phyloP scores from a whole-genome alignment of 2,888 invertebrate genomes.

The Drosophila nigricruria region DNA sequence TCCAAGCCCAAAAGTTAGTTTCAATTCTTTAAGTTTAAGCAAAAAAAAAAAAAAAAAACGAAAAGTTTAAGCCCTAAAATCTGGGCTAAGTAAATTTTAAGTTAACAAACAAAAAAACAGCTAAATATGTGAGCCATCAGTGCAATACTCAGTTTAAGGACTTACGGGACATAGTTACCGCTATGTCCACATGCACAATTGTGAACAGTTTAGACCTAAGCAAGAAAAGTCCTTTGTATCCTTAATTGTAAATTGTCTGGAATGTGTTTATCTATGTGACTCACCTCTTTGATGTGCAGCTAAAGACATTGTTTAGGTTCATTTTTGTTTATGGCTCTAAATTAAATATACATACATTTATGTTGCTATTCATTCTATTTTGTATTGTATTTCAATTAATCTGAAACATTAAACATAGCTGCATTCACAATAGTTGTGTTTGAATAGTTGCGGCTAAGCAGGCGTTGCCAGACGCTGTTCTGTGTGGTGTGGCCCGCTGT shows the following conservation, averaged over 20 bases:
- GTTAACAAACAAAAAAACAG: neutral
- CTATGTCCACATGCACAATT: slow-evolving; percentile 33
- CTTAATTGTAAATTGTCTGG: slow-evolving; percentile 13
- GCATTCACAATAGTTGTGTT: neutral
- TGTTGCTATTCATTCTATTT: slow-evolving; percentile 3
- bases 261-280: slow-evolving; percentile 8
- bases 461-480: neutral
- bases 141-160: slow-evolving; percentile 42
- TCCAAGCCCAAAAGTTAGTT: neutral
- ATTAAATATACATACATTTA: slow-evolving; percentile 28
- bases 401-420: neutral
- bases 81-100: neutral
- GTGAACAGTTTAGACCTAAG: slow-evolving; percentile 32
- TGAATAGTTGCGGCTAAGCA: neutral
- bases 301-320: slow-evolving; percentile 33
- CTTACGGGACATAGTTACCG: neutral
- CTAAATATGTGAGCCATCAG: slow-evolving; percentile 20
- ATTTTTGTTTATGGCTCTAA: slow-evolving; percentile 24
- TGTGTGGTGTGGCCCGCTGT: neutral
- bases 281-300: slow-evolving; percentile 14
- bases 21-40: slow-evolving; percentile 10
- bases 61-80: slow-evolving; percentile 1
- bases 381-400: neutral
- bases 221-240: neutral
- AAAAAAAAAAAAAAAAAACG: neutral